Evolutionary conservation across 2,888 invertebrate species (phyloP).

Genomic region (Portevinia maculata): DNA sequence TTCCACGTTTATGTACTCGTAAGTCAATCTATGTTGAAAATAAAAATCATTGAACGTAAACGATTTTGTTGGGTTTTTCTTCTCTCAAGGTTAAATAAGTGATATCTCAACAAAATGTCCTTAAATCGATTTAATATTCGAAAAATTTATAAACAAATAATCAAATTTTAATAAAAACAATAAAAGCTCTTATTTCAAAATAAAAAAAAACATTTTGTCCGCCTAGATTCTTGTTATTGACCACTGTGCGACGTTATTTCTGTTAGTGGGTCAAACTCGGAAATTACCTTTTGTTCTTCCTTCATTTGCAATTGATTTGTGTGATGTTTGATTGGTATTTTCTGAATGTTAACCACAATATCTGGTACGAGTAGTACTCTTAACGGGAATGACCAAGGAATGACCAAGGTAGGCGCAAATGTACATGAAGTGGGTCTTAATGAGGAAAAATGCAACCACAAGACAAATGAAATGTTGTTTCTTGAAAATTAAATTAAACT

Average conservation of each 20-base stretch:
- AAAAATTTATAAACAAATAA: no score
- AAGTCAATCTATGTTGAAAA: no score
- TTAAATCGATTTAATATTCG: no score
- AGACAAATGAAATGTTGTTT: slow-evolving; percentile 59
- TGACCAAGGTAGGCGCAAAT: slow-evolving; percentile 12
- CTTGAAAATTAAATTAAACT: slow-evolving; percentile 42
- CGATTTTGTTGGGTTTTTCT: no score
- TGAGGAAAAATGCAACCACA: slow-evolving; percentile 34
- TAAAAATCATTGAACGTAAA: no score
- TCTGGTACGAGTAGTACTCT: slow-evolving; percentile 29
- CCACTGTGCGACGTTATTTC: slow-evolving; percentile 46
- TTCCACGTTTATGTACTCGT: no score
- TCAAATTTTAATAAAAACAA: no score
- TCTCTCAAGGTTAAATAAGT: no score
- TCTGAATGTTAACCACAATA: slow-evolving; percentile 2
- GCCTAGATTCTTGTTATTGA: no score
- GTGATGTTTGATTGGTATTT: slow-evolving; percentile 48
- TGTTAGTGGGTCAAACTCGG: slow-evolving; percentile 62
- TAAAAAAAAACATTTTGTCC: no score
- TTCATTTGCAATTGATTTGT: slow-evolving; percentile 62
- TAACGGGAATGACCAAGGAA: slow-evolving; percentile 57
- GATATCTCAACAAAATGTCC: no score
- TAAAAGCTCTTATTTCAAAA: no score
- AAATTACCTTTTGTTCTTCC: slow-evolving; percentile 63
- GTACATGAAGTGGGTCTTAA: slow-evolving; percentile 49